Conservation (phyloP, 2,888 invertebrate genomes). For the Brenthis daphne region DNA sequence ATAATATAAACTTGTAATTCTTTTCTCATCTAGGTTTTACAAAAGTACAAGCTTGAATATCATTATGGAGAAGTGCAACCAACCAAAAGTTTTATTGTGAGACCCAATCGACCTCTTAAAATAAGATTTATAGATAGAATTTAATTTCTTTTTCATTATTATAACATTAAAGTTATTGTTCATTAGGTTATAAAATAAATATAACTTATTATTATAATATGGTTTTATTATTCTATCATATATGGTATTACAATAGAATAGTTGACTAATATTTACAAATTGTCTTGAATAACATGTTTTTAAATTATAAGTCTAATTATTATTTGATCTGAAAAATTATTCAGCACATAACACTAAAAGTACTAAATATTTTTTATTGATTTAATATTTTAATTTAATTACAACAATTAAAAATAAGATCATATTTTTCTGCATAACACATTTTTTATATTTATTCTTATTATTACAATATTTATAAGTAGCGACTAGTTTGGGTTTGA, state of each 20-base stretch:
- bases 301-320: too few relatives aligned
- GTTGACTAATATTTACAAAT: slow-evolving; percentile 19
- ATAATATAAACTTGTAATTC: background rate
- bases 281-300: background rate
- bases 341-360: too few relatives aligned
- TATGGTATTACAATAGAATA: background rate
- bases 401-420: too few relatives aligned
- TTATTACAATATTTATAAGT: too few relatives aligned
- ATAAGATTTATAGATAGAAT: slow-evolving; percentile 84
- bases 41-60: slow-evolving; percentile 84
- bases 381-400: too few relatives aligned
- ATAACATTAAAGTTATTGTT: slow-evolving; percentile 12
- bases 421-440: too few relatives aligned
- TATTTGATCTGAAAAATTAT: too few relatives aligned
- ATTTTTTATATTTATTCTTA: too few relatives aligned
- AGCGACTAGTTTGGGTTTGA: too few relatives aligned
- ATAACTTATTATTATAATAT: slow-evolving; percentile 4
- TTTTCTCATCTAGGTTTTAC: slow-evolving; percentile 70
- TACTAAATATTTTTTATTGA: too few relatives aligned
- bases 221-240: slow-evolving; percentile 4
- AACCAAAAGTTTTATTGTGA: slow-evolving; percentile 81
- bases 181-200: slow-evolving; percentile 22
- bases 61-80: slow-evolving; percentile 85
- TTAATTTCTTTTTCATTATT: slow-evolving; percentile 39
- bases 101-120: slow-evolving; percentile 83